Evolutionary conservation across 2,113 vertebrate genomes (phyloP), one percentile per base, ranked within the genome.

Genomic region (Notarius lentiginosus): DNA sequence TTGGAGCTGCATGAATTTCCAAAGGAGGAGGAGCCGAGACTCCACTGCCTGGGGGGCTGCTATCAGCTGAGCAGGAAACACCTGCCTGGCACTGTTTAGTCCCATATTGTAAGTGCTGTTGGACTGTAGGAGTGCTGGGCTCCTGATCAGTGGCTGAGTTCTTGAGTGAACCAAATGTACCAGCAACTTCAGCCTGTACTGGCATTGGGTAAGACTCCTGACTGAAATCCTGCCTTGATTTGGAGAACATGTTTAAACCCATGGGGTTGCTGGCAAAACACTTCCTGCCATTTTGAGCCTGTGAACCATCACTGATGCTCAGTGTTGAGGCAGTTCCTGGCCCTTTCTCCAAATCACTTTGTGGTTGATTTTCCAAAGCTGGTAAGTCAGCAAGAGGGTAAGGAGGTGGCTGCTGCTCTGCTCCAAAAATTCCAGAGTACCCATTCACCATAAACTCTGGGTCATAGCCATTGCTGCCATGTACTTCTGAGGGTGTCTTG

Each of bases 151-250:
- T 80, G 24, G 88, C 77, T 90, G 92, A 88, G 83, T 93, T 91
- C 82, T 92, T 88, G 89, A 92, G 95, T 79, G 90, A 90, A 87
- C 85, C 90, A 58, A 85, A 94, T 92, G 90, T 91, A 90, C 92
- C 93, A 89, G n/a, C 89, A 83, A 91, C 91, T 55, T 84, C 24
- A 66, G 81, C 76, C 1, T 94, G 92, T 82, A 92, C 91, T 85
- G 93, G 41, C 85, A 93, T 12, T 20, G 61, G 72, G 56, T 95
- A 95, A 89, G 95, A 95, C 91, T 94, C 94, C 83, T 94, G 93
- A 85, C 93, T 94, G 91, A 97, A 96, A 86, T 76, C 93, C 88
- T 95, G 94, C 92, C 93, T 95, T 47, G 92, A 91, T 91, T 94
- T 95, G 82, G 89, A 93, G 89, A 95, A 95, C 91, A 94, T 92